Base-by-base conservation (phyloP, 2,113 vertebrate genomes). In the Callorhinus ursinus region DNA sequence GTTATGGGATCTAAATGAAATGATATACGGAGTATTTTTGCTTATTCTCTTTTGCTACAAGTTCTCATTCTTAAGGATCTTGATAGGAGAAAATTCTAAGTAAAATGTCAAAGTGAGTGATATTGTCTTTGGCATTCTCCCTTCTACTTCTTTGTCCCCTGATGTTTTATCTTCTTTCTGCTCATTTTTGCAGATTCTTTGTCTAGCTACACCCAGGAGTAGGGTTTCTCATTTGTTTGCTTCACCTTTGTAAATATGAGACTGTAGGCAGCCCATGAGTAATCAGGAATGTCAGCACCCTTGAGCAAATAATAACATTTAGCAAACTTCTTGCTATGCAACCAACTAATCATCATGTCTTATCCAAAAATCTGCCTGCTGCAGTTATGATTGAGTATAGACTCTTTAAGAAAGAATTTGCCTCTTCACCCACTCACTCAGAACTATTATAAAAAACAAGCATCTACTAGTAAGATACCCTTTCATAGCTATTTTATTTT, bases 201-300 rank as follows among this genome's bases (percentile, higher is more conserved):
- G 39, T 71, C 55, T 87, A 57, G 12, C 13, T 85, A 67, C 76
- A 71, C 69, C 71, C 42, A 24, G n/a, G 31, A 95, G 4, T 49
- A 24, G 1, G 8, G 2, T 74, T 97, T 88, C 87, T 93, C 18
- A 49, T 16, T 87, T 83, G 33, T 83, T 91, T 55, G 2, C 80
- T 90, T 95, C 53, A 42, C 5, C 46, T 95, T 93, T 90, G 10
- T 39, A 96, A 88, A 71, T 72, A 61, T 49, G 26, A 94, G 21
- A 80, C 42, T 77, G 93, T 82, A 63, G 3, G 33, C 5, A 77
- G 21, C 4, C 10, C 22, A 53, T 14, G 24, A 82, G 31, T 80
- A 71, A 82, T 39, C 14, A 69, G 59, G 16, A 46, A 86, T 26
- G 59, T 88, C 31, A 59, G 8, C 22, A 59, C 1, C 51, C 7